A percentile compares a stretch with the other conserved stretches of the same genome.
Conservation (phyloP, 2,888 invertebrate genomes). For the Leptothorax acervorum region DNA sequence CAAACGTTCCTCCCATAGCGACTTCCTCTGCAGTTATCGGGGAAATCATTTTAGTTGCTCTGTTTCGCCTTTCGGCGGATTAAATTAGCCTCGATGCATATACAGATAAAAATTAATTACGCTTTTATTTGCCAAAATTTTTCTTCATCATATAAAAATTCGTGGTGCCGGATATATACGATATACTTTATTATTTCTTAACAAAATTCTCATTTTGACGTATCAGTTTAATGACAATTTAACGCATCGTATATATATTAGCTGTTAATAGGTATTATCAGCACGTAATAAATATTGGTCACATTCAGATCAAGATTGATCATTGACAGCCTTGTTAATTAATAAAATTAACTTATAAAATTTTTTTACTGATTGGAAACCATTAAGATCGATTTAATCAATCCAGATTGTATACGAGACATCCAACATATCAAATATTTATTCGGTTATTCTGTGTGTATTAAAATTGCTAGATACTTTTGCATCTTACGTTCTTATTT, state of each 20-base stretch:
- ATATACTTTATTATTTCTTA: not conserved
- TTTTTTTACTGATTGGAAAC: not conserved
- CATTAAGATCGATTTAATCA: not conserved
- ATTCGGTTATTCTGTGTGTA: not conserved
- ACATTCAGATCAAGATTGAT: not conserved
- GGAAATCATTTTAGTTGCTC: conserved; percentile 66
- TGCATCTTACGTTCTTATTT: not conserved
- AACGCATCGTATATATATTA: not conserved
- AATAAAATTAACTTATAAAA: not conserved
- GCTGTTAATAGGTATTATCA: not conserved
- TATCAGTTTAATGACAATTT: not conserved
- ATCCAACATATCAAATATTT: not conserved
- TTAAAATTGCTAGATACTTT: not conserved
- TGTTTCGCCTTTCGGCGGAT: conserved; percentile 68
- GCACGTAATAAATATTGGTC: not conserved
- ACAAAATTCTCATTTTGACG: not conserved
- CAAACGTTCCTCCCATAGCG: conserved; percentile 57
- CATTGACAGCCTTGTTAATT: conserved; percentile 3
- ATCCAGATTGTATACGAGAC: not conserved
- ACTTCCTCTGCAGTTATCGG: conserved; percentile 59
- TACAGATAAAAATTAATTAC: conserved; percentile 58
- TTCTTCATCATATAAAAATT: conserved; percentile 6
- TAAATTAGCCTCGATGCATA: conserved; percentile 59
- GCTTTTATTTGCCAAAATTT: conserved; percentile 36
- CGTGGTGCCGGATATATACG: not conserved